Base-by-base conservation (phyloP, 2,888 invertebrate species). In the Ditylenchus weischeri region DNA sequence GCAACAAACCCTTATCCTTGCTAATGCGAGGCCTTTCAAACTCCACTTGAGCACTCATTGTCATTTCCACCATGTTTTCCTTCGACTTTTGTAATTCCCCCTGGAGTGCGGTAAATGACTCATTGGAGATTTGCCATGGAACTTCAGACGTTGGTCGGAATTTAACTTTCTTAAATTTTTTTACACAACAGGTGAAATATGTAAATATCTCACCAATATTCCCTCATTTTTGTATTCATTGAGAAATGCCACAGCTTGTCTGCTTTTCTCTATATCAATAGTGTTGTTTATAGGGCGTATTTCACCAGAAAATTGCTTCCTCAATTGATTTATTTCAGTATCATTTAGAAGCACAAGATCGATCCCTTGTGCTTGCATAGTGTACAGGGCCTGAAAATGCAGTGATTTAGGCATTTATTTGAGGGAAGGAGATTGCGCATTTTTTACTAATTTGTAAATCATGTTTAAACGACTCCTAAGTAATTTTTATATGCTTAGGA, bases 61-160 rank as follows among this genome's bases (percentile, higher is more conserved):
- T 75, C 51, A 78, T 66, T 36, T 73, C 51, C 29, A 15, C 11
- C 11, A 58, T 49, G 59, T 38, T 59, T 7, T 21, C 57, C 11
- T 48, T 64, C 2, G 48, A 43, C 51, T 62, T 65, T 0, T 49
- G 21, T 58, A 75, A 72, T 38, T 78, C 79, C 38, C 69, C 50
- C 51, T 79, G 75, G 57, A 86, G 76, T 7, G 81, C 81, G 18
- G 72, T 47, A 68, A 81, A 72, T 62, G 84, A 84, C 1, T 85
- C 85, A 3, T 83, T 82, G 47, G 94, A 93, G 78, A 98, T 95
- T 68, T 88, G 89, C 98, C 98, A 98, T 36, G 68, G 72, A 0
- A 70, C 60, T 60, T 81, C 76, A 47, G 78, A 76, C 62, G 78
- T 79, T 43, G 79, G 79, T 19, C 80, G 79, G 73, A 81, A 79